These are phyloP conservation scores for Dromius quadrimaculatus DNA, from an alignment of 2,888 invertebrate species.

Conservation along the genomic window DNA sequence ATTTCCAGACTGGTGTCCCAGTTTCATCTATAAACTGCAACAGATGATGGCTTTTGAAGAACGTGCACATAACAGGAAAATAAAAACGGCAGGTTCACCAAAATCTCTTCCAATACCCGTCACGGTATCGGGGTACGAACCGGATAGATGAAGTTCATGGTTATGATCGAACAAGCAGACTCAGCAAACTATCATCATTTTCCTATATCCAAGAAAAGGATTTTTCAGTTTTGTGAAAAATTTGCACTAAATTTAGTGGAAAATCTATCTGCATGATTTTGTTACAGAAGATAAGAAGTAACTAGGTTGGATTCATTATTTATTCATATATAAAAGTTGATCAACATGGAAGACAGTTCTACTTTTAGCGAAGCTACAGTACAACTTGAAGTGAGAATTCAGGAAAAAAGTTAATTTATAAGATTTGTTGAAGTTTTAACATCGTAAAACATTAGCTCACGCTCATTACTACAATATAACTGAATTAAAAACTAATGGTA, in stretches of 20 bases:
- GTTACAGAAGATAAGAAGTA: too few relatives aligned
- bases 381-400: too few relatives aligned
- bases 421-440: too few relatives aligned
- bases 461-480: too few relatives aligned
- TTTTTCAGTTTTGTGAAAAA: background rate
- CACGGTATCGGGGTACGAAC: background rate
- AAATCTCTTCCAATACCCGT: background rate
- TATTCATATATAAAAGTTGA: too few relatives aligned
- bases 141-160: background rate
- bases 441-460: too few relatives aligned
- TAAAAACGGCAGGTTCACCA: constrained; percentile 4
- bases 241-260: background rate
- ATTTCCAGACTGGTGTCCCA: background rate
- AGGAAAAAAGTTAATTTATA: too few relatives aligned
- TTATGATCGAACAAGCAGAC: constrained; percentile 15
- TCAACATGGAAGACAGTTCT: too few relatives aligned
- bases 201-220: constrained; percentile 4
- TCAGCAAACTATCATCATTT: constrained; percentile 6
- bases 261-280: background rate
- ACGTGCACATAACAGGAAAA: constrained; percentile 16
- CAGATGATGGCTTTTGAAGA: constrained; percentile 3
- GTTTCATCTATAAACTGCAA: background rate
- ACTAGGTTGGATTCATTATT: too few relatives aligned
- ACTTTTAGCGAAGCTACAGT: too few relatives aligned
- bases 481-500: too few relatives aligned